Evolutionary conservation across 2,797 vertebrate genomes (phyloP).

Genomic region (Synaphobranchus kaupii): DNA sequence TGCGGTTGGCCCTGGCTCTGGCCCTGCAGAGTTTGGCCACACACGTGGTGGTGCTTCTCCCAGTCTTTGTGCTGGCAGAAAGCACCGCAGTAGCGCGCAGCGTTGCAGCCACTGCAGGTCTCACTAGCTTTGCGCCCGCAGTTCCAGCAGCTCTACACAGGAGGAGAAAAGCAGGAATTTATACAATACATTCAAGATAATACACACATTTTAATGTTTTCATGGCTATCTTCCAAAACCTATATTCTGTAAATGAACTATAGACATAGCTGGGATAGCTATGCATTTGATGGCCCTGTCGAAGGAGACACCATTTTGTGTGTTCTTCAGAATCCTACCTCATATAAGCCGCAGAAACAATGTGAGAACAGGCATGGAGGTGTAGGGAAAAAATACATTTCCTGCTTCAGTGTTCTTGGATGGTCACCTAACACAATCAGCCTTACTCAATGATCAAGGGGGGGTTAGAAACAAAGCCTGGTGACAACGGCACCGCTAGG

Average conservation of each 20-base stretch:
- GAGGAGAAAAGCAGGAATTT: conserved; percentile 20
- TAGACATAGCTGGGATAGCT: background rate
- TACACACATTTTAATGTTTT: conserved; percentile 35
- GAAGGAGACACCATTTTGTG: background rate
- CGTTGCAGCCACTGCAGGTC: conserved; percentile 81
- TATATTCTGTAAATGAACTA: background rate
- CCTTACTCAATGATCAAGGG: too few relatives aligned
- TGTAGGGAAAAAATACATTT: too few relatives aligned
- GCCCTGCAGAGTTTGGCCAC: conserved; percentile 73
- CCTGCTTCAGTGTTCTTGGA: too few relatives aligned
- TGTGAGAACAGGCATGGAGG: background rate
- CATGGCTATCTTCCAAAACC: background rate
- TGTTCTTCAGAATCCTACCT: background rate
- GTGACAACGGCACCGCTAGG: too few relatives aligned
- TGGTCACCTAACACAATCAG: too few relatives aligned
- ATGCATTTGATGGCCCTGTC: background rate
- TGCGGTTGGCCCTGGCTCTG: conserved; percentile 65
- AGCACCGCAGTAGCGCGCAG: conserved; percentile 78
- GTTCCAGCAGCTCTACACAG: conserved; percentile 73
- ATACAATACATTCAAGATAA: conserved; percentile 2
- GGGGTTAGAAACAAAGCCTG: too few relatives aligned
- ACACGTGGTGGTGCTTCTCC: conserved; percentile 84
- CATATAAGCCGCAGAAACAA: background rate
- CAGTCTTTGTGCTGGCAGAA: conserved; percentile 85
- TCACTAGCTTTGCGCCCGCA: conserved; percentile 81